These are phyloP conservation scores for Poliocrania exsul DNA, from an alignment of 2,797 vertebrate genomes.

Conservation along the genomic window DNA sequence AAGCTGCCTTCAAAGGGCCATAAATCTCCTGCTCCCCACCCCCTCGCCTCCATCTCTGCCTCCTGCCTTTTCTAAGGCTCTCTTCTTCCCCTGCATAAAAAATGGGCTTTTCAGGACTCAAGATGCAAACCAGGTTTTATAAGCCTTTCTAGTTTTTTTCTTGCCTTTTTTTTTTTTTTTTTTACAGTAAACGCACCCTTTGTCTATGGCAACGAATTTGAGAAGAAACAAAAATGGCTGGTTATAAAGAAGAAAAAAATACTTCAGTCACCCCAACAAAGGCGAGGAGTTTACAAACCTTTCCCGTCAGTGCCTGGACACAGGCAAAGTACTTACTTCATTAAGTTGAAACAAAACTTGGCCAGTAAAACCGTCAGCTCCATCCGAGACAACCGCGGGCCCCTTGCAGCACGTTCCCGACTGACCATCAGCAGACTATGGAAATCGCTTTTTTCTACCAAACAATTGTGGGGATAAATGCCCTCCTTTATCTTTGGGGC, in stretches of 20 bases:
- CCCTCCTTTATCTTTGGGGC: slow-evolving; percentile 44
- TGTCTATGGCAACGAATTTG: slow-evolving; percentile 36
- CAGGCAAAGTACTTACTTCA: slow-evolving; percentile 64
- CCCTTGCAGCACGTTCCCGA: slow-evolving; percentile 42
- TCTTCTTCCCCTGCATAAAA: slow-evolving; percentile 61
- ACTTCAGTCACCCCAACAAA: slow-evolving; percentile 64
- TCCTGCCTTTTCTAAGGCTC: slow-evolving; percentile 65
- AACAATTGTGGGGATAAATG: slow-evolving; percentile 61
- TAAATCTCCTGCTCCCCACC: slow-evolving; percentile 69
- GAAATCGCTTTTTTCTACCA: slow-evolving; percentile 60
- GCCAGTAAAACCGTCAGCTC: slow-evolving; percentile 62
- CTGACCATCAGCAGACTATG: slow-evolving; percentile 51
- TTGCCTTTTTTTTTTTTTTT: background rate
- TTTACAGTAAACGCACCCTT: slow-evolving; percentile 41
- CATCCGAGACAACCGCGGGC: slow-evolving; percentile 46
- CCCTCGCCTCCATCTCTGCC: slow-evolving; percentile 1
- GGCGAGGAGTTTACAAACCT: slow-evolving; percentile 65
- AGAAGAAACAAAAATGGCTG: slow-evolving; percentile 51
- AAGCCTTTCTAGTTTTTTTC: background rate
- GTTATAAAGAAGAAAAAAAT: slow-evolving; percentile 51
- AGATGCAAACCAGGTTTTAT: slow-evolving; percentile 72
- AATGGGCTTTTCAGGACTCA: slow-evolving; percentile 55
- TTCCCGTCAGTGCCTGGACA: slow-evolving; percentile 27
- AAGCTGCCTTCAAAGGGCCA: slow-evolving; percentile 48
- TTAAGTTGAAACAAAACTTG: slow-evolving; percentile 64